Evolutionary conservation across 2,888 invertebrate species (phyloP), one percentile per base, ranked within the genome.

Genomic region (Furcula furcula): DNA sequence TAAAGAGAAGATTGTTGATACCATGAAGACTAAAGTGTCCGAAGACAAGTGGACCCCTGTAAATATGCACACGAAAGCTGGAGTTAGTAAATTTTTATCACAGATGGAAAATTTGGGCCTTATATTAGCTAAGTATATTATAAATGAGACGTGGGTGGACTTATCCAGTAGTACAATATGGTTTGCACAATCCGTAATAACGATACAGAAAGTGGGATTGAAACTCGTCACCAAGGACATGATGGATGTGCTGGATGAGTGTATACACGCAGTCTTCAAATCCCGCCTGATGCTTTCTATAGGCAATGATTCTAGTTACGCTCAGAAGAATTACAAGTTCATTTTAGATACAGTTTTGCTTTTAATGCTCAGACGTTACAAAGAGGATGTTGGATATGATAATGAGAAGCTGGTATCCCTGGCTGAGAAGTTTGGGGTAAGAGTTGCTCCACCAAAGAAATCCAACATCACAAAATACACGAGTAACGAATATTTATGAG

Each of bases 11-110:
- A 90, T 95, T 51, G 89, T 95, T 10, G 97, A 97, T 68, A 94
- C 94, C 0, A 92, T 96, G 55, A 95, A 94, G 76, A 84, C 93
- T 36, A 91, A 92, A 59, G 91, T 93, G 4, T 79, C 92, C 33
- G 97, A 97, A 73, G 97, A 98, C 64, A 92, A 92, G 48, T 97
- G 97, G 96, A 92, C 93, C 19, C 95, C 96, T 0, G 91, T 92
- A 32, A 95, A 96, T 76, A 91, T 96, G 70, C 92, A 94, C 55
- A 94, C 93, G 4, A 93, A 93, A 77, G 90, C 91, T 11, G 92
- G 91, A 34, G 88, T 94, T 12, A 90, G 90, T 40, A 92, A 93
- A 70, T 94, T 93, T 68, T 76, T 94, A 47, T 89, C 90, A 41
- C 94, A 95, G 71, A 92, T 94, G 91, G 88, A 90, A 46, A 91